Evolutionary conservation across 2,797 vertebrate species (phyloP).

Genomic region (Anniella stebbinsi): DNA sequence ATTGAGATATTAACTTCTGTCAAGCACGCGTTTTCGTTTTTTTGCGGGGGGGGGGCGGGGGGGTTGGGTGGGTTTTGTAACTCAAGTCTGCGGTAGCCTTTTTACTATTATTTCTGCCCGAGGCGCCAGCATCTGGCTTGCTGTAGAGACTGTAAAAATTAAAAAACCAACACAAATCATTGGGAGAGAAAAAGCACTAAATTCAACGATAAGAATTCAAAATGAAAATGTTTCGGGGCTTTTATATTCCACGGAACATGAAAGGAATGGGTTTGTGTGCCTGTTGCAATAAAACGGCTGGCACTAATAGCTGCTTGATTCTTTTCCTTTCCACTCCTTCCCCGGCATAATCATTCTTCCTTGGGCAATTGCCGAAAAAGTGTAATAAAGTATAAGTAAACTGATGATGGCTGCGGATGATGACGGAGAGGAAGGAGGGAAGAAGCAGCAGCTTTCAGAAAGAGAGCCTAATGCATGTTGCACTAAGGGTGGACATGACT

Average conservation of each 20-base stretch:
- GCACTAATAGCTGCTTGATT: slow-evolving; percentile 70
- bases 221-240: slow-evolving; percentile 82
- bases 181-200: slow-evolving; percentile 82
- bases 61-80: slow-evolving; percentile 68
- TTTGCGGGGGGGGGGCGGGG: slow-evolving; percentile 35
- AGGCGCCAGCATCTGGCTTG: slow-evolving; percentile 83
- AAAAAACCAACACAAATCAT: slow-evolving; percentile 87
- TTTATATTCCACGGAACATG: slow-evolving; percentile 78
- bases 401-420: neutral
- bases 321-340: slow-evolving; percentile 40
- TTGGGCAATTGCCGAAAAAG: slow-evolving; percentile 21
- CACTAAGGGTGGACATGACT: rapidly evolving
- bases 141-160: slow-evolving; percentile 87
- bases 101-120: slow-evolving; percentile 83
- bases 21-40: slow-evolving; percentile 80
- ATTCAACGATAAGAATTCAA: slow-evolving; percentile 85
- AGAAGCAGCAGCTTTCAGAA: neutral
- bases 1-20: slow-evolving; percentile 88
- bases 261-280: slow-evolving; percentile 75
- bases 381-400: slow-evolving; percentile 43
- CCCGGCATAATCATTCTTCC: slow-evolving; percentile 58
- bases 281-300: slow-evolving; percentile 78
- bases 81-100: slow-evolving; percentile 76
- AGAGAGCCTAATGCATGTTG: neutral
- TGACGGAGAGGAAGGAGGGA: neutral